Evolutionary conservation across 2,888 invertebrate species (phyloP).

Genomic region (Scaptomyza cyrtandrae): DNA sequence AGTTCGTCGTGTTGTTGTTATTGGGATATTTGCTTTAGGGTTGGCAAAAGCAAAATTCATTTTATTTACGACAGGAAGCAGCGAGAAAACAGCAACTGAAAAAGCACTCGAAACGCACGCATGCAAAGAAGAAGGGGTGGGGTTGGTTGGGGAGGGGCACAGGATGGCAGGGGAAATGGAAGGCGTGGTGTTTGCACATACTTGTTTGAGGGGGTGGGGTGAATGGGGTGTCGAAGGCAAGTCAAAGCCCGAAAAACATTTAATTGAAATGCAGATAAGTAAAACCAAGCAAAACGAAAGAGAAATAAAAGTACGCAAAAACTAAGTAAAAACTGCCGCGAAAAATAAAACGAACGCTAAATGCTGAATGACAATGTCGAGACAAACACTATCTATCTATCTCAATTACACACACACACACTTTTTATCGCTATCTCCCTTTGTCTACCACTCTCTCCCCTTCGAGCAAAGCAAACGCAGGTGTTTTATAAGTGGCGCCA

Average conservation of each 20-base stretch:
- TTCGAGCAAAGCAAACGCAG: slow-evolving; percentile 38
- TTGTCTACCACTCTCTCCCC: neutral
- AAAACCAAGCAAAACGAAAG: neutral
- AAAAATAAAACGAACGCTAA: slow-evolving; percentile 46
- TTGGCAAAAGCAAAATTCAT: slow-evolving; percentile 72
- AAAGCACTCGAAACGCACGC: slow-evolving; percentile 73
- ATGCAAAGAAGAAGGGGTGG: slow-evolving; percentile 45
- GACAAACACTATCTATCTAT: slow-evolving; percentile 28
- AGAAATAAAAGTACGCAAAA: slow-evolving; percentile 18
- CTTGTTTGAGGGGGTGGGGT: neutral
- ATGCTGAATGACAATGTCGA: slow-evolving; percentile 66
- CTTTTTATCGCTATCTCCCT: too few relatives aligned
- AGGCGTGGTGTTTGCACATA: neutral
- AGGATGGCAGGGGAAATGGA: neutral
- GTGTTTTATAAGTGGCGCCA: slow-evolving; percentile 62
- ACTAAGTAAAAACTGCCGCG: slow-evolving; percentile 38
- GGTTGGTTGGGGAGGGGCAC: too few relatives aligned
- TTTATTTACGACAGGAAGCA: slow-evolving; percentile 78
- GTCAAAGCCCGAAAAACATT: slow-evolving; percentile 54
- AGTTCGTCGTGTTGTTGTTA: slow-evolving; percentile 36
- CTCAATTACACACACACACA: neutral
- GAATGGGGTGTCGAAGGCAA: slow-evolving; percentile 7
- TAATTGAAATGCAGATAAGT: slow-evolving; percentile 58
- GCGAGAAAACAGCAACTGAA: slow-evolving; percentile 61
- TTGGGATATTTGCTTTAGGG: slow-evolving; percentile 25